Evolutionary conservation across 2,888 invertebrate species (phyloP).

Genomic region (Bimastos eiseni): DNA sequence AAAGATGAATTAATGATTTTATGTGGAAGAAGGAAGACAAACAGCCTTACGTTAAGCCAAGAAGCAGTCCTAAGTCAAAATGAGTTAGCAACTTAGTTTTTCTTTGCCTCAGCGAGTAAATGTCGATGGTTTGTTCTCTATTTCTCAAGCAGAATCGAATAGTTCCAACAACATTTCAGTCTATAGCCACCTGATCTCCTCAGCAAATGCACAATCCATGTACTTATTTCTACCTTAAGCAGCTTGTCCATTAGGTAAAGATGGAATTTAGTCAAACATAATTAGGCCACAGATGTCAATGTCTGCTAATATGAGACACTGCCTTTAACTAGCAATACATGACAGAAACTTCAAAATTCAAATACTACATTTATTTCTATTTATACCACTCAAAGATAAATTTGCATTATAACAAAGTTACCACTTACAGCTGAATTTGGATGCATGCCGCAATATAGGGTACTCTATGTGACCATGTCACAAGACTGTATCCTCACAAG

Average conservation of each 20-base stretch:
- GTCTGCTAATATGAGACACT: background rate
- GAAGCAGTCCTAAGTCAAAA: background rate
- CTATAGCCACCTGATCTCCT: background rate
- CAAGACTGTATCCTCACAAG: too few species aligned
- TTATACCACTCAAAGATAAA: background rate
- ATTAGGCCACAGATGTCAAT: background rate
- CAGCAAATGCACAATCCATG: background rate
- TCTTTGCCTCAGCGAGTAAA: background rate
- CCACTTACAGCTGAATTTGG: background rate
- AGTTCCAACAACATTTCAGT: too few species aligned
- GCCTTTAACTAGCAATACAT: background rate
- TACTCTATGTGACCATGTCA: too few species aligned
- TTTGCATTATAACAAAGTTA: background rate
- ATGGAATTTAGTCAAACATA: background rate
- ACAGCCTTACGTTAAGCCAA: background rate
- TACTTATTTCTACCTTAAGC: background rate
- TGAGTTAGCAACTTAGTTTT: background rate
- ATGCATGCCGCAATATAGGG: too few species aligned
- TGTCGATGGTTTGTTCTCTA: background rate
- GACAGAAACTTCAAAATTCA: background rate
- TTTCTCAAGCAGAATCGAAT: too few species aligned
- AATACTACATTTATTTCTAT: too few species aligned
- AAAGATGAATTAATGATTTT: background rate
- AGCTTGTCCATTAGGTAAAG: background rate
- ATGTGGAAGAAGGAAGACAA: background rate